Conservation (phyloP, 2,113 vertebrate genomes). For the Laticauda colubrina region DNA sequence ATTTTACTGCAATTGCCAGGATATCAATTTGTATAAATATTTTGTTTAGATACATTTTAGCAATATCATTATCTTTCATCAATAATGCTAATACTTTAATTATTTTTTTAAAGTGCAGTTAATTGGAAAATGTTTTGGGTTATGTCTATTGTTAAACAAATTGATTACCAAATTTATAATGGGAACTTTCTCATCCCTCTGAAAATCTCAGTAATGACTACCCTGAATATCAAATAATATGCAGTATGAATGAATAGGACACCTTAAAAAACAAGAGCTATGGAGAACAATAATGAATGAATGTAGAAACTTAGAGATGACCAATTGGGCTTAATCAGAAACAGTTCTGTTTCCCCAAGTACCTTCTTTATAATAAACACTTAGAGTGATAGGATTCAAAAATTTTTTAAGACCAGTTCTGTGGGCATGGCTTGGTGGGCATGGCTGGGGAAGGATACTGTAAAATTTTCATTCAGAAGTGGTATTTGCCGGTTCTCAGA, state of each 20-base stretch:
- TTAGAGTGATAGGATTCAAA: no score
- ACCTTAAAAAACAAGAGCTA: background rate
- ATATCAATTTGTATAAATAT: background rate
- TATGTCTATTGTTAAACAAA: background rate
- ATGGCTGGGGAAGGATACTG: no score
- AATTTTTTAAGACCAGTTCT: no score
- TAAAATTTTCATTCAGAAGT: no score
- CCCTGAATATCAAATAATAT: background rate
- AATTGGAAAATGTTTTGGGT: background rate
- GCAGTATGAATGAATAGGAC: background rate
- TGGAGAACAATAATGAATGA: background rate
- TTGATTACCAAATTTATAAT: background rate
- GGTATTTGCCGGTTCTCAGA: no score
- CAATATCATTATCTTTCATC: background rate
- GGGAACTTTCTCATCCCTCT: background rate
- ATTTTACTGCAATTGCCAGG: background rate
- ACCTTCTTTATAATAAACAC: background rate
- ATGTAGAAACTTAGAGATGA: background rate
- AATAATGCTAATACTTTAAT: background rate
- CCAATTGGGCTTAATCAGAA: background rate
- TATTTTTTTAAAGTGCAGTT: background rate
- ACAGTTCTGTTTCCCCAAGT: background rate
- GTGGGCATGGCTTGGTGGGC: no score
- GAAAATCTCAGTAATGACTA: background rate
- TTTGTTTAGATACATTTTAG: background rate